Base-by-base conservation (phyloP, 64 coral and sea anemone species). In the Dendrophyllia cribrosa region DNA sequence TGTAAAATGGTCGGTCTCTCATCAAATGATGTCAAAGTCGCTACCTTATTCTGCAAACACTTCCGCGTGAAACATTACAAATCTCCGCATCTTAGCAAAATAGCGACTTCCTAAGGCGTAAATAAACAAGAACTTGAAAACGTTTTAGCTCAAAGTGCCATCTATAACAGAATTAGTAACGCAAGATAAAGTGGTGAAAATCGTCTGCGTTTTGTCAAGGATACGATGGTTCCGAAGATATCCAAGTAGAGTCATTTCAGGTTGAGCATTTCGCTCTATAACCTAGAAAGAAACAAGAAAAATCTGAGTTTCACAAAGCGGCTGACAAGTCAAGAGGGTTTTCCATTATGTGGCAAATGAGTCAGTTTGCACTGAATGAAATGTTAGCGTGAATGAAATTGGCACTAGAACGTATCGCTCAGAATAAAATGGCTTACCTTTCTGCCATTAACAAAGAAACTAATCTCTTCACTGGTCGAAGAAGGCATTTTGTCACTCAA, bases 381-480 rank as follows among this genome's bases (percentile, higher is more conserved):
- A 34, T 34, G 34, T 2, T 34, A 34, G 34, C 34, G 34, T 34
- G 34, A 34, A 34, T 34, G 34, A 34, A 34, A 34, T 34, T 34
- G 34, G 34, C 34, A 34, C 46, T 17, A 49, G 6, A 47, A 9
- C 10, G 4, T 34, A 20, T 24, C 16, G 22, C 14, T 20, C 12
- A 43, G 5, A 21, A 25, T 4, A 3, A 51, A 50, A 47, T 73
- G 6, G 17, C 95, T 22, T 44, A 96, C 95, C 91, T 93, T 96
- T 69, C 70, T 96, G 16, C 95, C 95, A 88, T 96, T 96, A 5
- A 93, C 91, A 72, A 96, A 96, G 87, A 96, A 96, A 43, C 43
- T 44, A 63, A 96, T 89, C 34, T 83, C 72, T 43, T 75, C 83
- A 46, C 59, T 43, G 6, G 72, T 48, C 87, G 74, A 59, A 6